phyloP scores from a whole-genome alignment of 2,888 invertebrate species.

The Serrognathus titanus region DNA sequence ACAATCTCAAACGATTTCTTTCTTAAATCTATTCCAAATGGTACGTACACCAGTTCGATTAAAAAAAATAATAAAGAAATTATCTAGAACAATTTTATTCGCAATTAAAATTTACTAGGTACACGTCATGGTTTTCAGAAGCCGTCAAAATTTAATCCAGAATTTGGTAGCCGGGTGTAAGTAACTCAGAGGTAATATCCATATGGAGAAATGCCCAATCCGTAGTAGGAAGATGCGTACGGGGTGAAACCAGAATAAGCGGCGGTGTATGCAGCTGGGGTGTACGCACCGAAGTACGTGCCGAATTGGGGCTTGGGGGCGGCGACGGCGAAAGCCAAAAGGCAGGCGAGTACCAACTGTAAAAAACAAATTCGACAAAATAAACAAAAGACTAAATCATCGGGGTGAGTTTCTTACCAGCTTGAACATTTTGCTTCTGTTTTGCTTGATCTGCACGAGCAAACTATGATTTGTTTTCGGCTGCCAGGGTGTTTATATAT shows the following conservation, averaged over 20 bases:
- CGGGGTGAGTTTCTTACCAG: conserved; percentile 18
- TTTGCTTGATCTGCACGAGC: conserved; percentile 6
- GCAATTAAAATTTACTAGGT: no score
- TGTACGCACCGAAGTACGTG: conserved; percentile 21
- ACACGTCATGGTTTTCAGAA: no score
- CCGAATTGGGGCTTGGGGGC: conserved; percentile 44
- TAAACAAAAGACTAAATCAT: not conserved
- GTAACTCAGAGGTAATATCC: not conserved
- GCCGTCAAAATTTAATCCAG: not conserved
- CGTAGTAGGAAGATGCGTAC: conserved; percentile 13
- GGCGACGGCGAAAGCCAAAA: conserved; percentile 52
- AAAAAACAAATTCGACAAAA: conserved; percentile 22
- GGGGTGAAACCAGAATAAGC: conserved; percentile 20
- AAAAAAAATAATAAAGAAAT: no score
- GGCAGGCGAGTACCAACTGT: conserved; percentile 50
- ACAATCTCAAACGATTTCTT: no score
- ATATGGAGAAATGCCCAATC: not conserved
- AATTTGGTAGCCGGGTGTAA: not conserved
- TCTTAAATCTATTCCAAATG: no score
- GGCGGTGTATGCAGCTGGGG: conserved; percentile 26
- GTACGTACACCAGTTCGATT: no score
- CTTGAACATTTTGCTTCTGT: conserved; percentile 26
- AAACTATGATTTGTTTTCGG: conserved; percentile 8
- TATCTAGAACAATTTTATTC: no score
- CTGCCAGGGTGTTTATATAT: no score